A percentile compares a stretch with the other conserved stretches of the same genome.
Conservation (phyloP, 2,113 vertebrate species). For the Bubo blakistoni region DNA sequence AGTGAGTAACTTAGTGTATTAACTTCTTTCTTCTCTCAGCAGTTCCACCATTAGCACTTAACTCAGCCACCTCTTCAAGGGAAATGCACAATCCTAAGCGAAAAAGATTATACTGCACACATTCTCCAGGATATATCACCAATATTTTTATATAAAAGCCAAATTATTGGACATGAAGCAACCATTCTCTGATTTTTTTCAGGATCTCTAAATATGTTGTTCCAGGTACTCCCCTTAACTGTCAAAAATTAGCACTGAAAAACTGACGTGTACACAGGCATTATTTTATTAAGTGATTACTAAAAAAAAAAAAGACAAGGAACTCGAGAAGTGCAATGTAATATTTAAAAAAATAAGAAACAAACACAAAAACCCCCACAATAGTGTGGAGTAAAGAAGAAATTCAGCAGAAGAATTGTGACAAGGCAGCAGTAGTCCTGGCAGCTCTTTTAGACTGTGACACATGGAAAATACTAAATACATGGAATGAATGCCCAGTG, state of each 20-base stretch:
- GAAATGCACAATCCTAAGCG: neutral
- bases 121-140: neutral
- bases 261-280: neutral
- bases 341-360: neutral
- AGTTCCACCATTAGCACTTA: neutral
- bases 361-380: neutral
- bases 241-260: neutral
- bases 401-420: neutral
- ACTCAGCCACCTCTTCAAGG: neutral
- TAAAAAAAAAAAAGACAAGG: neutral
- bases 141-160: neutral
- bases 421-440: neutral
- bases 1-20: neutral
- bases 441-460: neutral
- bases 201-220: neutral
- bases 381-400: neutral
- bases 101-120: neutral
- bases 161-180: neutral
- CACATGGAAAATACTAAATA: slow-evolving; percentile 19
- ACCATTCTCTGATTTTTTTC: neutral
- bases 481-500: neutral
- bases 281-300: neutral
- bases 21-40: neutral
- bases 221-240: neutral
- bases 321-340: neutral